These are phyloP conservation scores for Sphyrna mokarran DNA, from an alignment of 2,113 vertebrate species.

Conservation along the genomic window DNA sequence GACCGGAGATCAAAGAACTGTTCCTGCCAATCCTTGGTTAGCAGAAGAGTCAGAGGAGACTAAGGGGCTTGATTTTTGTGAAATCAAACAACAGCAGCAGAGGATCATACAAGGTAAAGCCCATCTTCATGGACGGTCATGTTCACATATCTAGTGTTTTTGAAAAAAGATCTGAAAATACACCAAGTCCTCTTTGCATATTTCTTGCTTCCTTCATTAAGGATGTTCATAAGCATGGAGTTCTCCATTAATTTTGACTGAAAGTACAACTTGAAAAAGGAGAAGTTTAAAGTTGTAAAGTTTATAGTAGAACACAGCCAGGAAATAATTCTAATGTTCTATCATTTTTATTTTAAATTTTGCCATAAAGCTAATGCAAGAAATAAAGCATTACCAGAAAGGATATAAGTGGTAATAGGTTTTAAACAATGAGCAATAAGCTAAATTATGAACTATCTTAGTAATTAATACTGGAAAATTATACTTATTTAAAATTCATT, in stretches of 20 bases:
- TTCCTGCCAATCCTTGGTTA: constrained; percentile 75
- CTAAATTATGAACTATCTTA: neutral
- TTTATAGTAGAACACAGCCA: neutral
- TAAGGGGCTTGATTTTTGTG: constrained; percentile 69
- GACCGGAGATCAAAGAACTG: constrained; percentile 50
- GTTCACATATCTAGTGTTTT: neutral
- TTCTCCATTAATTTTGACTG: neutral
- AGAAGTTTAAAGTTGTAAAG: neutral
- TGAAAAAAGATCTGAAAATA: neutral
- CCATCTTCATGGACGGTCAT: neutral
- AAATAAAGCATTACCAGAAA: neutral
- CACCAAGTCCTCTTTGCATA: neutral
- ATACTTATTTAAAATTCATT: neutral
- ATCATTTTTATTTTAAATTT: neutral
- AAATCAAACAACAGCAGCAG: constrained; percentile 83
- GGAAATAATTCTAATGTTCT: neutral
- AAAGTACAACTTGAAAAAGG: neutral
- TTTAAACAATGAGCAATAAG: neutral
- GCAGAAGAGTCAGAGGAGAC: constrained; percentile 85
- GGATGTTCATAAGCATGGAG: neutral
- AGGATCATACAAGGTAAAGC: constrained; percentile 77
- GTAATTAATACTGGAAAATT: neutral
- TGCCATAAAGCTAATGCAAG: neutral
- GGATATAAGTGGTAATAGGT: neutral
- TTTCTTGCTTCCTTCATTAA: neutral